Evolutionary conservation across 2,797 vertebrate genomes (phyloP).

Genomic region (Myripristis murdjan): DNA sequence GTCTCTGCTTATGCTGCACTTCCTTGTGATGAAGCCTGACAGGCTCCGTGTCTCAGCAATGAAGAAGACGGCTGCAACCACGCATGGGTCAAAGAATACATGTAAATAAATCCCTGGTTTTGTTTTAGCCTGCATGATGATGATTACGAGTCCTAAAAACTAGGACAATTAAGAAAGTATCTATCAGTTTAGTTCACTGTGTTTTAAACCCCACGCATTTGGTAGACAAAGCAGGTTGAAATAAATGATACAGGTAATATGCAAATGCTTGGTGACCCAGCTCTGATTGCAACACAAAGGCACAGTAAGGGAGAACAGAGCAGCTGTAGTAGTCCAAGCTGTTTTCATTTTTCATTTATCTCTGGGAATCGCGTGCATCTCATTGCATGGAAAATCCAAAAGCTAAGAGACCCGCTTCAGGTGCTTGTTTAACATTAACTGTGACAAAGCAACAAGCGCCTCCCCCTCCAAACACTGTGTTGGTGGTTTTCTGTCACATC

Average conservation of each 20-base stretch:
- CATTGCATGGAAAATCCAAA: constrained; percentile 30
- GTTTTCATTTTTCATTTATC: constrained; percentile 11
- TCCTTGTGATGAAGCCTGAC: too few relatives aligned
- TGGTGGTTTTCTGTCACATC: constrained; percentile 29
- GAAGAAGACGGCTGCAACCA: too few relatives aligned
- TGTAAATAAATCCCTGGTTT: too few relatives aligned
- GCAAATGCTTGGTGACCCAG: constrained; percentile 18
- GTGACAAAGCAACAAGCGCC: constrained; percentile 19
- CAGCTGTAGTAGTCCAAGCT: constrained; percentile 1
- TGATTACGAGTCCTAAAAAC: not conserved
- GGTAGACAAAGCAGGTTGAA: constrained; percentile 10
- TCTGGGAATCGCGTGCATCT: constrained; percentile 25
- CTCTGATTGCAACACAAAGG: constrained; percentile 14
- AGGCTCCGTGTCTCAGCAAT: too few relatives aligned
- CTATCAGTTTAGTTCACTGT: constrained; percentile 12
- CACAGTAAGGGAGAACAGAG: constrained; percentile 12
- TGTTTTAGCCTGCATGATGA: not conserved
- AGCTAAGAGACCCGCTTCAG: constrained; percentile 19
- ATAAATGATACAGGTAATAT: constrained; percentile 13
- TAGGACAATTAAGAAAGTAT: not conserved
- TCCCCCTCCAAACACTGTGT: constrained; percentile 18
- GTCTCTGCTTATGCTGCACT: too few relatives aligned
- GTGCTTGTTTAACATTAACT: constrained; percentile 24
- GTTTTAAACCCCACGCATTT: not conserved
- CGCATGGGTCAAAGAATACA: too few relatives aligned